Conservation (phyloP, 2,113 vertebrate genomes). For the Platycercus adscitus region DNA sequence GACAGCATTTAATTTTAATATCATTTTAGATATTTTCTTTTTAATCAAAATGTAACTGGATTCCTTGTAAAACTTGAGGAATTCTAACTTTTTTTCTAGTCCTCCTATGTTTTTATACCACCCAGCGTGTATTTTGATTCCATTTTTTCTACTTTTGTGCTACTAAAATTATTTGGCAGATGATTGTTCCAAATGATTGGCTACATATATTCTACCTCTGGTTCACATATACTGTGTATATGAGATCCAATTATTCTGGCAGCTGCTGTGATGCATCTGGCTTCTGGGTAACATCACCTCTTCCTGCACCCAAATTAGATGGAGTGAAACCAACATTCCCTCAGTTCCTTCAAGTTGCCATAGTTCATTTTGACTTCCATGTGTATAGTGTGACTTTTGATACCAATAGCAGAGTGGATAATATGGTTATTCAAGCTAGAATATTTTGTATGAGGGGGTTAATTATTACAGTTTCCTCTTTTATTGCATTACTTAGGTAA, state of each 20-base stretch:
- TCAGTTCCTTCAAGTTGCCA: neutral
- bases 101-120: neutral
- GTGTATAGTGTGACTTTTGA: neutral
- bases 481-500: neutral
- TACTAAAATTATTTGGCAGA: neutral
- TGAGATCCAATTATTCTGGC: constrained; percentile 2
- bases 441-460: neutral
- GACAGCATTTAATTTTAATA: neutral
- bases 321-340: neutral
- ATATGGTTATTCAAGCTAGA: neutral
- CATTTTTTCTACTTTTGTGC: neutral
- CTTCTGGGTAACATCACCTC: constrained; percentile 25
- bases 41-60: neutral
- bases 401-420: neutral
- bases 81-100: neutral
- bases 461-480: neutral
- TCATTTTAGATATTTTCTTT: neutral
- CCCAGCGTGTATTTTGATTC: neutral
- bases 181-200: neutral
- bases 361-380: neutral
- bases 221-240: neutral
- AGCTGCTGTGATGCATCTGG: neutral
- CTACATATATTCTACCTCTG: neutral
- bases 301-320: neutral
- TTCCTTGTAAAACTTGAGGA: neutral